Conservation (phyloP, 2,888 invertebrate species). For the Portevinia maculata region DNA sequence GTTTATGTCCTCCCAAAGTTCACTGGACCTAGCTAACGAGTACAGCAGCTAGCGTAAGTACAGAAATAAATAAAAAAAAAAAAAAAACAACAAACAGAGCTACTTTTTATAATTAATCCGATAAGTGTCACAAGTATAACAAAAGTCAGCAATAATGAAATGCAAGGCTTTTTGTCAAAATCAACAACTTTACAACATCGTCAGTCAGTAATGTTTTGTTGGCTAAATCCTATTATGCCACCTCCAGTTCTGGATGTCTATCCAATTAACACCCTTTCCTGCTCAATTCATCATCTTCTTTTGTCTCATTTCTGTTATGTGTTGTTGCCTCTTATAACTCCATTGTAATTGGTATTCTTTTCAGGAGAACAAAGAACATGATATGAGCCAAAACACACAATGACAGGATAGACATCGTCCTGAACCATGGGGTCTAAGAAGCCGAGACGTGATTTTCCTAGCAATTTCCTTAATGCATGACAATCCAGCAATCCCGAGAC, state of each 20-base stretch:
- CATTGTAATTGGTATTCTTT: conserved; percentile 65
- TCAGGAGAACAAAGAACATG: conserved; percentile 53
- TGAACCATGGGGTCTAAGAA: conserved; percentile 45
- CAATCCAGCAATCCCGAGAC: conserved; percentile 25
- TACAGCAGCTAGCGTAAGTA: too few relatives aligned
- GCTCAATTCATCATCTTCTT: conserved; percentile 41
- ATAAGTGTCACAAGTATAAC: neutral
- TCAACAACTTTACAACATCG: neutral
- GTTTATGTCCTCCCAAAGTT: too few relatives aligned
- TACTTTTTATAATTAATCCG: too few relatives aligned
- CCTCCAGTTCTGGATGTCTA: conserved; percentile 39
- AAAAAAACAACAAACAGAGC: neutral
- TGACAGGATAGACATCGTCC: conserved; percentile 57
- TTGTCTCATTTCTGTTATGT: conserved; percentile 29
- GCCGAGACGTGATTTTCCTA: conserved; percentile 72
- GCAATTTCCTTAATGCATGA: conserved; percentile 70
- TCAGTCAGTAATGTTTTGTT: neutral
- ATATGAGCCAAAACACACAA: conserved; percentile 31
- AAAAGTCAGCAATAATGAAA: conserved; percentile 1
- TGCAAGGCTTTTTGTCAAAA: neutral
- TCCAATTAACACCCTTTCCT: conserved; percentile 66
- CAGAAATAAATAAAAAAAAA: neutral
- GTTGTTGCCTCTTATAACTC: conserved; percentile 39
- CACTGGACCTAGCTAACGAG: too few relatives aligned
- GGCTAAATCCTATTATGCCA: conserved; percentile 27